Conservation (phyloP, 2,113 vertebrate genomes). For the Agapornis roseicollis region DNA sequence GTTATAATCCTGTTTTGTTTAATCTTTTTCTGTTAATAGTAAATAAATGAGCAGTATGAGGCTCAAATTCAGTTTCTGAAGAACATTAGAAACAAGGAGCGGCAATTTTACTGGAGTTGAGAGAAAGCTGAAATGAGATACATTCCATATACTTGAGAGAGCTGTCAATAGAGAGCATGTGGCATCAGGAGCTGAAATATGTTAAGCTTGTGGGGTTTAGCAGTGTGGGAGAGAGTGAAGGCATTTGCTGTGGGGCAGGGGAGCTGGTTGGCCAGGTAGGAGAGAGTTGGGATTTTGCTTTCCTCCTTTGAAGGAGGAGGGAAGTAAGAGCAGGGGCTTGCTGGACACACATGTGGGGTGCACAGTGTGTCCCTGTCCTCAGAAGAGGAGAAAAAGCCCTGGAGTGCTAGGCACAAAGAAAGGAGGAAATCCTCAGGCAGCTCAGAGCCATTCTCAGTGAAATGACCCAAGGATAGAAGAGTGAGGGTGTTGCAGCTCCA, state of each 20-base stretch:
- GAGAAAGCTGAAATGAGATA: not conserved
- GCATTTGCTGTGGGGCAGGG: not conserved
- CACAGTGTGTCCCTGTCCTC: rapidly evolving
- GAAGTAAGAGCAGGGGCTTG: not conserved
- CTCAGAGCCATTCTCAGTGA: not conserved
- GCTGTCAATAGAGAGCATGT: not conserved
- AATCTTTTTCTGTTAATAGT: not conserved
- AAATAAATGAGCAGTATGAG: not conserved
- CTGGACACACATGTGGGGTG: rapidly evolving
- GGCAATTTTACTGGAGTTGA: not conserved
- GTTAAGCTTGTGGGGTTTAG: not conserved
- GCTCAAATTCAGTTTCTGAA: not conserved
- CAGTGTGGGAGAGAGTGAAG: not conserved
- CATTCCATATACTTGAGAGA: not conserved
- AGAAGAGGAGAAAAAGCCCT: not conserved
- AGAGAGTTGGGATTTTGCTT: not conserved
- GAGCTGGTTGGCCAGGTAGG: not conserved
- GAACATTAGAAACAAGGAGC: not conserved
- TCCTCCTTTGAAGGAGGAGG: not conserved
- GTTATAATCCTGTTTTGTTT: not conserved
- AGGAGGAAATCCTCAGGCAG: not conserved
- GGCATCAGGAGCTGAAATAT: not conserved
- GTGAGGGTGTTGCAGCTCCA: not conserved
- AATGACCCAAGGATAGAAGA: not conserved
- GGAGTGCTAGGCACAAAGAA: not conserved